Evolutionary conservation across 2,888 invertebrate species (phyloP), one percentile per base, ranked within the genome.

Genomic region (Myopa tessellatipennis): DNA sequence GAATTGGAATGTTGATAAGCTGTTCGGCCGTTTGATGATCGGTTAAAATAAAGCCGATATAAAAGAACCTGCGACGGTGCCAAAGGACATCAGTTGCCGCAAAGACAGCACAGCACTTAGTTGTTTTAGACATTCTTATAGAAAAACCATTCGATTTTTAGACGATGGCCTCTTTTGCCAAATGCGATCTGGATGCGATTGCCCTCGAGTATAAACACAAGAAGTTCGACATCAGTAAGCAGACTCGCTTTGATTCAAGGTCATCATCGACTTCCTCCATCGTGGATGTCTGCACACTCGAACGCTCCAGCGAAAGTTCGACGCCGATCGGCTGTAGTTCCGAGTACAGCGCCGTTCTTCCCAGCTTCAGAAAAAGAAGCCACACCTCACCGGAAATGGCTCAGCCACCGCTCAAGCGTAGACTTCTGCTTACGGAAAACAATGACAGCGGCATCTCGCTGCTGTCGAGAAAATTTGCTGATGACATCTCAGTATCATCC

Each of bases 151-250:
- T 45, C 45, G 10, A 6, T 6, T 45, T 8, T 45, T 45, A 8
- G 34, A 61, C 4, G n/a, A 61, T 61, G 61, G 61, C 61, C 58
- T n/a, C 14, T 58, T 6, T 58, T 58, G n/a, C 18, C 14, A 26
- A 61, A 26, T 14, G 65, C 34, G 38, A 40, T 18, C 45, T 40
- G 16, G 79, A 79, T 10, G 14, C 34, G 1, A 67, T 61, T 45
- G 7, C 45, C 7, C 45, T 45, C 45, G 81, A 74, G 76, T 87
- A 87, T 80, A 85, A 82, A 18, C 86, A 87, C 79, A 87, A 87
- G 77, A 87, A 87, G 78, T 87, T 87, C 74, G 86, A 85, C 69
- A 34, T 65, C 34, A 71, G 67, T 40, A 82, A 81, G 67, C 78
- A 77, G 45, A 5, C 55, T 10, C 75, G 78, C n/a, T 65, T 8